Base-by-base conservation (phyloP, 2,888 invertebrate genomes). In the Petrophora chlorosata region DNA sequence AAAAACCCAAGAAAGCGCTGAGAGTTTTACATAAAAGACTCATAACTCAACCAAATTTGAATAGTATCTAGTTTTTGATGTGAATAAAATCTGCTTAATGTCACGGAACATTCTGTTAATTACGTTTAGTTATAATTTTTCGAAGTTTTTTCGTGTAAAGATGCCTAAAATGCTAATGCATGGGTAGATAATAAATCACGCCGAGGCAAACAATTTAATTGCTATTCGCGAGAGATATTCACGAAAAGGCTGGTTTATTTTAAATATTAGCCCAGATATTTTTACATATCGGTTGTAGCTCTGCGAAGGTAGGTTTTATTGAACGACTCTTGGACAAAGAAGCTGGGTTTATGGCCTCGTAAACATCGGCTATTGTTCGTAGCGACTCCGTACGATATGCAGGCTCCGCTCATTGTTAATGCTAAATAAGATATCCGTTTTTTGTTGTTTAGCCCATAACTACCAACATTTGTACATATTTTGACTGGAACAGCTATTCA, bases 351-450 rank as follows among this genome's bases (percentile, higher is more conserved):
- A 88, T 66, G 74, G 73, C 73, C 54, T 71, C 82, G 74, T 90
- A 89, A 88, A 87, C 79, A 70, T 40, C 72, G 62, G 70, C 79
- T 71, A 86, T 89, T 88, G 86, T 87, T 67, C 70, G 65, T 61
- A 53, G 61, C 69, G 78, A 70, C 76, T 75, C 76, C 69, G 73
- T 73, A 80, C 82, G 74, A 81, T 86, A 82, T 74, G 73, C 80
- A 72, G 74, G 55, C 73, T 39, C 70, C 73, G 75, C 79, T 80
- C 72, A 85, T 88, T 88, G 87, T 90, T 82, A 76, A 78, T 74
- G 71, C 79, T 85, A 87, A 90, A 86, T 90, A 82, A 90, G 89
- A 87, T 80, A 82, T 90, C 85, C 82, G 85, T 81, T 87, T 89
- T 85, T 81, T 82, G 78, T 73, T 82, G 79, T 85, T 80, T 75